A percentile compares a stretch with the other conserved stretches of the same genome.
Conservation (phyloP, 2,113 vertebrate species). For the Noturus placidus region DNA sequence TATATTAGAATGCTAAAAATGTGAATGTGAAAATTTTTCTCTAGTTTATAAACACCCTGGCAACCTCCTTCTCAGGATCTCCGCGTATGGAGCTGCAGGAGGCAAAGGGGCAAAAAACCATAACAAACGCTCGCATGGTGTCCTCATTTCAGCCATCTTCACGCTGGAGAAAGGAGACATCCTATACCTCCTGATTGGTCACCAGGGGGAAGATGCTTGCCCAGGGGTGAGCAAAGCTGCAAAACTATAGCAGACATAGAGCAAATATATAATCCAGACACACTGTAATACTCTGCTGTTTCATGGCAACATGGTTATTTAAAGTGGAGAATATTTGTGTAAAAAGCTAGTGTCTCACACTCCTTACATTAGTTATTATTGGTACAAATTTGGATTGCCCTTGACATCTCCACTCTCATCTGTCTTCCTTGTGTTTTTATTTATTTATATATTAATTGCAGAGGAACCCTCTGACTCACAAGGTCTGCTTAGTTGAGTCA, state of each 20-base stretch:
- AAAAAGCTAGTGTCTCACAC: background rate
- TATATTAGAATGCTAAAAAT: too few species aligned
- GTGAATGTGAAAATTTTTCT: background rate
- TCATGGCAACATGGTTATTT: background rate
- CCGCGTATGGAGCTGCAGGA: slow-evolving; percentile 85
- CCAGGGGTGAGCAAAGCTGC: slow-evolving; percentile 76
- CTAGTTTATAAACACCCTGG: background rate
- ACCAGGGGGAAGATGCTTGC: slow-evolving; percentile 88
- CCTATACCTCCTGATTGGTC: slow-evolving; percentile 86
- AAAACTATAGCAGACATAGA: background rate
- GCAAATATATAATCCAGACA: background rate
- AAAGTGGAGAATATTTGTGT: background rate
- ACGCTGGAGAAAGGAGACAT: slow-evolving; percentile 79
- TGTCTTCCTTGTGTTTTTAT: background rate
- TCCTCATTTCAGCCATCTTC: slow-evolving; percentile 86
- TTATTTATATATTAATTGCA: slow-evolving; percentile 40
- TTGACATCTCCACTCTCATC: background rate
- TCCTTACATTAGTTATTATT: background rate
- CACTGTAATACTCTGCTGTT: background rate
- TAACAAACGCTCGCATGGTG: slow-evolving; percentile 82
- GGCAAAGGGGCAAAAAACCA: slow-evolving; percentile 89
- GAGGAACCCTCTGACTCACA: slow-evolving; percentile 78
- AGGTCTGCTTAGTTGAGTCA: slow-evolving; percentile 85
- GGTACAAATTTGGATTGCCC: background rate
- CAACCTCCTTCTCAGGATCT: slow-evolving; percentile 73